These are phyloP conservation scores for Tridacna crocea DNA, from an alignment of 2,888 invertebrate genomes.

Conservation along the genomic window DNA sequence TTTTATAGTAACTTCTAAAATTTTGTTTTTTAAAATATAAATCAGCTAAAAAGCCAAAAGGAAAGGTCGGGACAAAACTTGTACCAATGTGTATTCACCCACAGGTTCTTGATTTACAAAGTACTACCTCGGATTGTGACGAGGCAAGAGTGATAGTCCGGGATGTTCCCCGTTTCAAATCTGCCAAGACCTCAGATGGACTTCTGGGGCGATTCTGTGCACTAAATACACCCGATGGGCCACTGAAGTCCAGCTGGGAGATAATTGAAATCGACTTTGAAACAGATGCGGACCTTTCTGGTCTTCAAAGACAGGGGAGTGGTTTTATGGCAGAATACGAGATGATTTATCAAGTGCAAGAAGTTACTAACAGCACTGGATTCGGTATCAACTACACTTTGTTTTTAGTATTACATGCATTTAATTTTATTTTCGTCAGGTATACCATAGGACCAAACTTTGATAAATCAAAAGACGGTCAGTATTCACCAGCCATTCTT, in stretches of 20 bases:
- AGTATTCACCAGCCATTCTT: too few relatives aligned
- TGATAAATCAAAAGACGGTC: too few relatives aligned
- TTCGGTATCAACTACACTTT: not conserved
- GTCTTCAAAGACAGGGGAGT: not conserved
- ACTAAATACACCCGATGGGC: slow-evolving; percentile 25
- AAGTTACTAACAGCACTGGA: not conserved
- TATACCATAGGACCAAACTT: too few relatives aligned
- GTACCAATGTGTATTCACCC: not conserved
- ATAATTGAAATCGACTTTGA: slow-evolving; percentile 46
- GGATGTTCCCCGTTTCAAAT: slow-evolving; percentile 25
- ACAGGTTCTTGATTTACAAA: slow-evolving; percentile 27
- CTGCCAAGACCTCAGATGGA: not conserved
- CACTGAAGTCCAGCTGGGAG: slow-evolving; percentile 55
- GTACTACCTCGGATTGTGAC: slow-evolving; percentile 22
- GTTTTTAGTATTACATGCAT: too few relatives aligned
- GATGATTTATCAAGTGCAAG: slow-evolving; percentile 32
- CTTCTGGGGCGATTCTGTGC: slow-evolving; percentile 37
- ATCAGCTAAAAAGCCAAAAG: too few relatives aligned
- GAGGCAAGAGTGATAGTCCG: slow-evolving; percentile 39
- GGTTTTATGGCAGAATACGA: slow-evolving; percentile 51
- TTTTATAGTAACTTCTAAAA: too few relatives aligned
- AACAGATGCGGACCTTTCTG: slow-evolving; percentile 9
- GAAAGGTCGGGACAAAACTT: too few relatives aligned
- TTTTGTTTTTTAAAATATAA: too few relatives aligned
- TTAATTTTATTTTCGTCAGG: too few relatives aligned